These are phyloP conservation scores for Tylochromis polylepis DNA, from an alignment of 2,113 vertebrate genomes.

Conservation along the genomic window DNA sequence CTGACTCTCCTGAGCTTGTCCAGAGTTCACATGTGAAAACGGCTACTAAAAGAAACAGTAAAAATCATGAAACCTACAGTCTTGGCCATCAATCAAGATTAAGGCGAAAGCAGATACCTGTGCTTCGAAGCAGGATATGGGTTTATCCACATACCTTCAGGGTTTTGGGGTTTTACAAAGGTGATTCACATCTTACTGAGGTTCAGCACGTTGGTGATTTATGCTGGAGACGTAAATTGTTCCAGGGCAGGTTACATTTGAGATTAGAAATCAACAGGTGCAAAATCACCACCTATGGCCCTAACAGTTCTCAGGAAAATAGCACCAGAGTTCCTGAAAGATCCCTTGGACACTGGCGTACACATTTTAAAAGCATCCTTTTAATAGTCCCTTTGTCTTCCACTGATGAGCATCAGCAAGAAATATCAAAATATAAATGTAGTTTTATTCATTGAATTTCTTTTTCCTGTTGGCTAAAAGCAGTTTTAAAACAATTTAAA, in stretches of 20 bases:
- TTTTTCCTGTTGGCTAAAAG: not conserved
- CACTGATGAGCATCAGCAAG: too few relatives aligned
- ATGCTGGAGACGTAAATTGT: not conserved
- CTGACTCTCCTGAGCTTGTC: not conserved
- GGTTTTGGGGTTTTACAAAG: not conserved
- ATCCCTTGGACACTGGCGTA: fast-evolving
- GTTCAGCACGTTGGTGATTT: not conserved
- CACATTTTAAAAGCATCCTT: not conserved
- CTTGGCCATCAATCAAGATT: not conserved
- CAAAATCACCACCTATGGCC: not conserved
- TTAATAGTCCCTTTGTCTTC: not conserved
- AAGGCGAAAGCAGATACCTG: not conserved
- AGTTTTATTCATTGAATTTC: not conserved
- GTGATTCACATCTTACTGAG: not conserved
- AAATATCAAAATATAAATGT: too few relatives aligned
- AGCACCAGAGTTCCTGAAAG: not conserved
- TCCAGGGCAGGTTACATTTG: not conserved
- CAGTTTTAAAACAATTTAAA: not conserved
- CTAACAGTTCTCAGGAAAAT: not conserved
- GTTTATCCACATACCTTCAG: not conserved
- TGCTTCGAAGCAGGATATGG: not conserved
- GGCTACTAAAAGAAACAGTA: not conserved
- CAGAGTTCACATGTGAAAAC: not conserved
- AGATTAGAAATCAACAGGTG: not conserved
- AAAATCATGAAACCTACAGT: not conserved